A percentile compares a stretch with the other conserved stretches of the same genome.
Evolutionary conservation across 1,140 invertebrate species (phyloP).

Genomic region (Yoshiicerus persimilis): DNA sequence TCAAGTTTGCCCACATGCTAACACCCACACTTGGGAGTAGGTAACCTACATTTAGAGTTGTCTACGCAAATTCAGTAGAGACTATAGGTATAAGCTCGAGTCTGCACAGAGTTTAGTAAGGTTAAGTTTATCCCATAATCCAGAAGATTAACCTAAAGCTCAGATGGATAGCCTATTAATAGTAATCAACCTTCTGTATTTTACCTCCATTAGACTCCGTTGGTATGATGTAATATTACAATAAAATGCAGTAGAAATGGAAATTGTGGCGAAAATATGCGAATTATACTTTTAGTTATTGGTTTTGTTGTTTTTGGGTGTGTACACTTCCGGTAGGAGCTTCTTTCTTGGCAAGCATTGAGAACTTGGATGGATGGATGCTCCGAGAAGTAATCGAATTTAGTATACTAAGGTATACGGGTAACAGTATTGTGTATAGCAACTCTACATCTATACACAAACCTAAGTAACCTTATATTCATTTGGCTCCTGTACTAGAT

Average conservation of each 20-base stretch:
- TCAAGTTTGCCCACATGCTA: too few relatives aligned
- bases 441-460: background rate
- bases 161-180: background rate
- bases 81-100: too few relatives aligned
- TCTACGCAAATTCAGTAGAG: too few relatives aligned
- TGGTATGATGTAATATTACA: too few relatives aligned
- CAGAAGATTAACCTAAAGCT: too few relatives aligned
- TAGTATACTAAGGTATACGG: background rate
- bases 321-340: slow-evolving; percentile 27
- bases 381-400: background rate
- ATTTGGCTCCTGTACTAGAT: too few relatives aligned
- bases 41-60: too few relatives aligned
- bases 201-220: too few relatives aligned
- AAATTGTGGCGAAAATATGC: background rate
- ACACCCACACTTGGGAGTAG: too few relatives aligned
- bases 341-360: background rate
- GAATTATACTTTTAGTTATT: background rate
- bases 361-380: background rate
- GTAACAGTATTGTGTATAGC: background rate
- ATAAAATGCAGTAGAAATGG: background rate
- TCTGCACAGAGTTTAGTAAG: too few relatives aligned
- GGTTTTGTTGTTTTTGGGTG: slow-evolving; percentile 34
- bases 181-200: background rate
- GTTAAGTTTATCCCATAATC: too few relatives aligned
- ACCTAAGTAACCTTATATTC: too few relatives aligned